phyloP scores from a whole-genome alignment of 2,797 vertebrate genomes.

The Knipowitschia caucasica region DNA sequence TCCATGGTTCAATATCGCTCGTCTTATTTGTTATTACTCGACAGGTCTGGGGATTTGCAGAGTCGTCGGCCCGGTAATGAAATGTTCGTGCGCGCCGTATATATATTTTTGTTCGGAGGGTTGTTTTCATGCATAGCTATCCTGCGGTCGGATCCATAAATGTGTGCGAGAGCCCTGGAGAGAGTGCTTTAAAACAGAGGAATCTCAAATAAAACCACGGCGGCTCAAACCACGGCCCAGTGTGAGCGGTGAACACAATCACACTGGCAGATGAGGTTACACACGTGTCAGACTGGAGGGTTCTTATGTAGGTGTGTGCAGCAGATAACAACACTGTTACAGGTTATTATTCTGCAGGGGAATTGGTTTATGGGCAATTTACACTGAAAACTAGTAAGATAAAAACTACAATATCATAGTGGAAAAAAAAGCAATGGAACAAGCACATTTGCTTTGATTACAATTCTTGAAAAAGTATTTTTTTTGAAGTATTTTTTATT shows the following conservation, averaged over 20 bases:
- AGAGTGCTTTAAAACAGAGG: constrained; percentile 20
- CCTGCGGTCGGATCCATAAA: constrained; percentile 14
- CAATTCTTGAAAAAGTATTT: no score
- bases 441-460: no score
- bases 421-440: no score
- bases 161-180: constrained; percentile 9
- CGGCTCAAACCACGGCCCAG: background rate
- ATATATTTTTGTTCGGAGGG: background rate
- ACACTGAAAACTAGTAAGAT: no score
- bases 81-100: background rate
- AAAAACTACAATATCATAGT: no score
- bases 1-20: background rate
- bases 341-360: no score
- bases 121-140: background rate
- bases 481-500: no score
- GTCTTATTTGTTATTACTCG: constrained; percentile 1
- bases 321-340: background rate
- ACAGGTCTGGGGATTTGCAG: background rate
- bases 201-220: constrained; percentile 10
- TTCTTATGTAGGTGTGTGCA: background rate
- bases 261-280: background rate
- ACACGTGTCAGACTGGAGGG: background rate
- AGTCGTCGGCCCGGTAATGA: constrained; percentile 1
- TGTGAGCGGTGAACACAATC: background rate
- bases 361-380: no score